phyloP scores from a whole-genome alignment of 1,140 invertebrate species.

The Gryllus bimaculatus region DNA sequence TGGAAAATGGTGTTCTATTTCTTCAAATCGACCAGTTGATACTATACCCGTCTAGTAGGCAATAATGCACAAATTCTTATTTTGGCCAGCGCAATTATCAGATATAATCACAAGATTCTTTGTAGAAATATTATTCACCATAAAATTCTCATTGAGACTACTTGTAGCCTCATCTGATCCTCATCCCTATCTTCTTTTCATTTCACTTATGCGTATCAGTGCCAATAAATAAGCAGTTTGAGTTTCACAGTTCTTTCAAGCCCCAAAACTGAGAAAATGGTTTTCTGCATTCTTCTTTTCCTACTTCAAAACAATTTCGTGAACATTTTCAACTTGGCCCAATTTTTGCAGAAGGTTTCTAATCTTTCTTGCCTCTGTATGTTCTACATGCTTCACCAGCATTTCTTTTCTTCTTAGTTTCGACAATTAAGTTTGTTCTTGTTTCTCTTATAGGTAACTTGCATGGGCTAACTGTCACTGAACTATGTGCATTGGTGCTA shows the following conservation, averaged over 20 bases:
- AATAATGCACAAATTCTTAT: neutral
- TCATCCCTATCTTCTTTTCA: neutral
- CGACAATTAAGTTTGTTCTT: neutral
- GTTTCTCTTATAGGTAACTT: neutral
- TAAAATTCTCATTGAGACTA: neutral
- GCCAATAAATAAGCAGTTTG: no score
- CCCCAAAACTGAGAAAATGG: no score
- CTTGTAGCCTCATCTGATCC: neutral
- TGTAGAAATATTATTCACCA: neutral
- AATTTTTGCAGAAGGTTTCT: neutral
- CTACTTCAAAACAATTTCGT: neutral
- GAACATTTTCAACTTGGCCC: neutral
- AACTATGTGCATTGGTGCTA: no score
- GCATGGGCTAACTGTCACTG: no score
- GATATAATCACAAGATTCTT: neutral
- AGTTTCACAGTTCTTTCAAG: no score
- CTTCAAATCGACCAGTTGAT: conserved; percentile 1
- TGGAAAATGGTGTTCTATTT: neutral
- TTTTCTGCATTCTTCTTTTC: neutral
- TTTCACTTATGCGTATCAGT: no score
- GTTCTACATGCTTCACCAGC: neutral
- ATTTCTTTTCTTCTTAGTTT: neutral
- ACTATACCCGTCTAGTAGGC: neutral
- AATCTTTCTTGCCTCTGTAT: neutral
- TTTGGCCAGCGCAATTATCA: neutral